A percentile compares a stretch with the other conserved stretches of the same genome.
These are phyloP conservation scores for Takifugu bimaculatus DNA, from an alignment of 2,113 vertebrate genomes.

Conservation along the genomic window DNA sequence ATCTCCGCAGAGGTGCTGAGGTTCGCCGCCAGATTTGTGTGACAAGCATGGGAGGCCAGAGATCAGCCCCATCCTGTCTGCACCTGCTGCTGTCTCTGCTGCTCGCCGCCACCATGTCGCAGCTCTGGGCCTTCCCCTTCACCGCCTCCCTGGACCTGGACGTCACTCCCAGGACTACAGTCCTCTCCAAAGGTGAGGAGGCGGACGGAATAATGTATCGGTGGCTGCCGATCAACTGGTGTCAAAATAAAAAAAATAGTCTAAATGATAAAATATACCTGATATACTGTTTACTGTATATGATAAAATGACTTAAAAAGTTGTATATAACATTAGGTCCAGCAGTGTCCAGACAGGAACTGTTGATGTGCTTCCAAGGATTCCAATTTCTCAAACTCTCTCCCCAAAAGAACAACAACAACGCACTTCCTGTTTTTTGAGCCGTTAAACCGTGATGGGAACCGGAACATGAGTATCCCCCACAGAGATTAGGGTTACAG, in stretches of 20 bases:
- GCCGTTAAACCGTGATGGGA: neutral
- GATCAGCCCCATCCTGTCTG: conserved; percentile 19
- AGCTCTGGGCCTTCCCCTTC: conserved; percentile 72
- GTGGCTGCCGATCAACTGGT: too few relatives aligned
- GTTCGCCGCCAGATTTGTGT: conserved; percentile 12
- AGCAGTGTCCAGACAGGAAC: neutral
- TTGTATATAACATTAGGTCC: too few relatives aligned
- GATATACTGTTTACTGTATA: neutral
- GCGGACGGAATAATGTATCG: neutral
- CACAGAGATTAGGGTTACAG: neutral
- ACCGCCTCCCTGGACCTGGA: conserved; percentile 72
- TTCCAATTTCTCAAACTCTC: neutral
- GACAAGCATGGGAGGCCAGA: conserved; percentile 50
- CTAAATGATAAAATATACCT: too few relatives aligned
- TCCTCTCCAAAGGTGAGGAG: conserved; percentile 71
- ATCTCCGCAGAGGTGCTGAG: neutral
- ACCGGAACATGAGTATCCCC: neutral
- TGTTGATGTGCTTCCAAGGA: neutral
- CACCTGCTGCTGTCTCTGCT: conserved; percentile 43
- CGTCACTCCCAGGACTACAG: conserved; percentile 71
- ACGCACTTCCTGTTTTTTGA: neutral
- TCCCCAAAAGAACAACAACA: neutral
- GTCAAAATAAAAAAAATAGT: too few relatives aligned
- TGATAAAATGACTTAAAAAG: too few relatives aligned
- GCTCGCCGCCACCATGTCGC: conserved; percentile 35